Percentiles rank a stretch among this genome's conserved stretches.
phyloP scores from a whole-genome alignment of 2,888 invertebrate genomes.

The Phaonia tiefii region DNA sequence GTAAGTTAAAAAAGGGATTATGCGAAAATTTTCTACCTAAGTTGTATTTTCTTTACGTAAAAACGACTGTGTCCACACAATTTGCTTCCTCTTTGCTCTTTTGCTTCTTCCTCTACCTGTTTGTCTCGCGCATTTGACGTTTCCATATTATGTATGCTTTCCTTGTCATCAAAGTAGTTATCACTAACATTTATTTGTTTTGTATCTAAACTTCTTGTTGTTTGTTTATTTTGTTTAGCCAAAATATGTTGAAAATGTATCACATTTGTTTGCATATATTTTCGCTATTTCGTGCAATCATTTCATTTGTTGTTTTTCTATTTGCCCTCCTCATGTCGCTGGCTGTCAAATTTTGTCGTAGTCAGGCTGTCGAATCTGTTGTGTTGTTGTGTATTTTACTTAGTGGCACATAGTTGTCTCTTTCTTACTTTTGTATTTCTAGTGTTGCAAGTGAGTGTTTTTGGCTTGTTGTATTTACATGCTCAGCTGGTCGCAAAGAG shows the following conservation, averaged over 20 bases:
- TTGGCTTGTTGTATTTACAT: neutral
- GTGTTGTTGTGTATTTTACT: neutral
- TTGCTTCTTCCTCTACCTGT: slow-evolving; percentile 8
- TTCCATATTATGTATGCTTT: too few relatives aligned
- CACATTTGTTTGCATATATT: neutral
- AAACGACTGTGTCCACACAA: slow-evolving; percentile 8
- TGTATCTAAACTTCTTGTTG: neutral
- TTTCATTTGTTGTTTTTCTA: slow-evolving; percentile 36
- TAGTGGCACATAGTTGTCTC: slow-evolving; percentile 45
- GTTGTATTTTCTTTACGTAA: slow-evolving; percentile 24
- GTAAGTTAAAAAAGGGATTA: slow-evolving; percentile 6
- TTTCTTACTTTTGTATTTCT: slow-evolving; percentile 15
- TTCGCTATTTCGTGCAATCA: slow-evolving; percentile 26
- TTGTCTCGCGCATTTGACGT: too few relatives aligned
- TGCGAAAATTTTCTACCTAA: slow-evolving; percentile 17
- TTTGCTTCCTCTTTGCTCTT: too few relatives aligned
- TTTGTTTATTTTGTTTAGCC: neutral
- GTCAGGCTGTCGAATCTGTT: neutral
- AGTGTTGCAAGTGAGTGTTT: slow-evolving; percentile 9
- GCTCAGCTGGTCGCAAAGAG: slow-evolving; percentile 46
- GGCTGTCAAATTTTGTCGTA: slow-evolving; percentile 39
- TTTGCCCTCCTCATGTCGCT: slow-evolving; percentile 2
- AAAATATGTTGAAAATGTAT: neutral
- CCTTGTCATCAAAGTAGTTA: too few relatives aligned
- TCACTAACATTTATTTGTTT: neutral